Evolutionary conservation across 2,797 vertebrate genomes (phyloP).

Genomic region (Podargus strigoides): DNA sequence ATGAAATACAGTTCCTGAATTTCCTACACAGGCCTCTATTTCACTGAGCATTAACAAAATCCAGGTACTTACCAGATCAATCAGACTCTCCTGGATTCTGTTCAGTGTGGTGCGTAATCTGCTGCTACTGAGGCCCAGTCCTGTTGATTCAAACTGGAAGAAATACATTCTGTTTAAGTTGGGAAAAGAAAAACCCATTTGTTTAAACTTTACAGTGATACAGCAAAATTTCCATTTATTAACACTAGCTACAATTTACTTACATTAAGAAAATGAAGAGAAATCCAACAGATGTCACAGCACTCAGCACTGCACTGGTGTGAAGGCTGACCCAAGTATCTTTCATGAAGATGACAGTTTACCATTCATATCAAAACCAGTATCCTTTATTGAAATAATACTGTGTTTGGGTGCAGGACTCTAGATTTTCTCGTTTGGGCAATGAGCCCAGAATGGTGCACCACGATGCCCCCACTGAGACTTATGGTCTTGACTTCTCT

Average conservation of each 20-base stretch:
- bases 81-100: conserved; percentile 97
- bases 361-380: neutral
- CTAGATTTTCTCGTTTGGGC: neutral
- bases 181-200: neutral
- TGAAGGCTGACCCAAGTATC: neutral
- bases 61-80: conserved; percentile 88
- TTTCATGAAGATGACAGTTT: conserved; percentile 13
- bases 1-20: neutral
- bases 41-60: neutral
- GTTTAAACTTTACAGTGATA: neutral
- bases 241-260: neutral
- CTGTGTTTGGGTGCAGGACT: neutral
- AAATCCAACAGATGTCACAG: neutral
- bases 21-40: neutral
- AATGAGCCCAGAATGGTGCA: neutral
- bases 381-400: neutral
- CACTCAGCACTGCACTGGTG: neutral
- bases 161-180: neutral
- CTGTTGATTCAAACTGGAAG: conserved; percentile 92
- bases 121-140: conserved; percentile 95
- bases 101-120: conserved; percentile 93
- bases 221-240: neutral
- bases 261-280: neutral
- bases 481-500: neutral
- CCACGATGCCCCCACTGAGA: fast-evolving